Percentiles rank a stretch among this genome's conserved stretches.
phyloP scores from a whole-genome alignment of 2,888 invertebrate genomes.

The Polia nebulosa region DNA sequence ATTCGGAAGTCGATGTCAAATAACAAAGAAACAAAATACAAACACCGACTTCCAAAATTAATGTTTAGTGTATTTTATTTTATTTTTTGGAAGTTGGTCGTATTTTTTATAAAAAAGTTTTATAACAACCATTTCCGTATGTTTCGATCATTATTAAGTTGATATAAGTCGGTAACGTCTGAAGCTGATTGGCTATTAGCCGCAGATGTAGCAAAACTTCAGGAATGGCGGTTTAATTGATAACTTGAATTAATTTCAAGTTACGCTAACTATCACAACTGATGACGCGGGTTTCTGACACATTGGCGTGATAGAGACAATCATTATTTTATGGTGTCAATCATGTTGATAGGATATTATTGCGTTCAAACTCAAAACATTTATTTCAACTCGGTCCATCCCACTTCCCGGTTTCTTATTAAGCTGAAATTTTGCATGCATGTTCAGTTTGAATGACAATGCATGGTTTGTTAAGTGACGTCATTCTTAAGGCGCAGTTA shows the following conservation, averaged over 20 bases:
- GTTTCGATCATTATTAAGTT: constrained; percentile 1
- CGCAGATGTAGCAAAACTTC: constrained; percentile 12
- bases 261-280: constrained; percentile 5
- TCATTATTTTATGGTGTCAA: not conserved
- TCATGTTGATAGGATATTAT: not conserved
- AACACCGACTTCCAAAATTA: no score
- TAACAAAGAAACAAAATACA: no score
- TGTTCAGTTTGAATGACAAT: no score
- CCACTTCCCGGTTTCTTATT: no score
- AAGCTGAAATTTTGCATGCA: no score
- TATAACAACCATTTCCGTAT: constrained; percentile 1
- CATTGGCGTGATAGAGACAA: not conserved
- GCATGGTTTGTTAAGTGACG: no score
- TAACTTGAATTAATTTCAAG: constrained; percentile 33
- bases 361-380: not conserved
- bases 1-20: no score
- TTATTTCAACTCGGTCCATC: not conserved
- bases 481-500: no score
- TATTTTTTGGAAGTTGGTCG: no score
- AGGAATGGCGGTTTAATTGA: constrained; percentile 7
- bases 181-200: constrained; percentile 12
- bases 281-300: not conserved
- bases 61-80: no score
- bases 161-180: constrained; percentile 6
- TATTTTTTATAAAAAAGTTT: no score